Percentiles rank a stretch among this genome's conserved stretches.
These are phyloP conservation scores for Pseudomyrmex flavicornis DNA, from an alignment of 1,140 invertebrate species.

Conservation along the genomic window DNA sequence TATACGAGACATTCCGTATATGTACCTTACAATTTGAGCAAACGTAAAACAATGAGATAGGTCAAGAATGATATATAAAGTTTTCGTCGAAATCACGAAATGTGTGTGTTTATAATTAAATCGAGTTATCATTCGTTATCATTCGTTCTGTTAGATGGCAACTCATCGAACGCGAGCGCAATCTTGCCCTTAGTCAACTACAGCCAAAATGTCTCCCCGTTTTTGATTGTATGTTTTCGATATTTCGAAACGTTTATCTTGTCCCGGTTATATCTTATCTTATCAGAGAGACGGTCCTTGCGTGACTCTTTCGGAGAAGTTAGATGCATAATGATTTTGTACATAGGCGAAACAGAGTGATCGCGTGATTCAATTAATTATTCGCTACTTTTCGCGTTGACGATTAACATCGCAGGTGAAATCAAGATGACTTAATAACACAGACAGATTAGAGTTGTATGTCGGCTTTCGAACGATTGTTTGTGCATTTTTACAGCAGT, in stretches of 20 bases:
- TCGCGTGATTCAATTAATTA: conserved; percentile 9
- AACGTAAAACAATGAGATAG: background rate
- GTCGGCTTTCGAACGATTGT: conserved; percentile 6
- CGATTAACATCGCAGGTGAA: background rate
- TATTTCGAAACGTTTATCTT: conserved; percentile 7
- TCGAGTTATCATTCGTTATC: too few species aligned
- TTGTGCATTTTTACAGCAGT: too few species aligned
- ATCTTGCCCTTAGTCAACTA: too few species aligned
- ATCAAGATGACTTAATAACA: too few species aligned
- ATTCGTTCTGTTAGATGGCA: too few species aligned
- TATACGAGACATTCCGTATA: background rate
- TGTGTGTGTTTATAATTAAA: too few species aligned
- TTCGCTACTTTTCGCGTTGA: background rate
- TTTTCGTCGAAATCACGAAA: too few species aligned
- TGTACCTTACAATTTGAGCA: background rate
- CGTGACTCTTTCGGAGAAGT: conserved; percentile 1
- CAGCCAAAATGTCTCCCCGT: too few species aligned
- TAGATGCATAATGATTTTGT: conserved; percentile 3
- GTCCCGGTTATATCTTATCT: conserved; percentile 36
- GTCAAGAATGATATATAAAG: background rate
- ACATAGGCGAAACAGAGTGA: background rate
- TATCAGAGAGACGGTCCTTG: conserved; percentile 23
- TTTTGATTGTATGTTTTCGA: background rate
- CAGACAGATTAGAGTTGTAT: too few species aligned
- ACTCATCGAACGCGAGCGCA: too few species aligned